Evolutionary conservation across 2,113 vertebrate species (phyloP), one percentile per base, ranked within the genome.

Genomic region (Nanger granti): DNA sequence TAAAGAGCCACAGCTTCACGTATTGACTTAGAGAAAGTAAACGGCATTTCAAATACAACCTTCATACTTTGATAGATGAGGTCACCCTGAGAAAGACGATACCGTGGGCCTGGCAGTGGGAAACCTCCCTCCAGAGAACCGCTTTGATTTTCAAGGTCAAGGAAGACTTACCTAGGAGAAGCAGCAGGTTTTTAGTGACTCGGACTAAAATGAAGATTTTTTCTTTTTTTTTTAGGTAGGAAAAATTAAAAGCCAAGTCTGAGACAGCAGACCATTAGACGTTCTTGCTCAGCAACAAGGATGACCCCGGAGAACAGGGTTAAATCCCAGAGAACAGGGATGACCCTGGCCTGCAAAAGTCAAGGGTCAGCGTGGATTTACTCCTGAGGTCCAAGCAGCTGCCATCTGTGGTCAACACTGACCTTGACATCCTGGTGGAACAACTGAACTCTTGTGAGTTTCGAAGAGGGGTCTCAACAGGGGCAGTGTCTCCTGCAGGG

Each of bases 11-110:
- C 89, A 7, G 98, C 91, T 98, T 98, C 98, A 90, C 97, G 96
- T 98, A 97, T 92, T 95, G 98, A 98, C 98, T 98, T 97, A 97
- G 97, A 98, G 98, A 98, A 97, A 97, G 87, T 93, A 97, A 99
- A 98, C 62, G 98, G 98, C 96, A 98, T 98, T 99, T 99, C 99
- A 98, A 98, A 99, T 98, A 86, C 98, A 98, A 98, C 98, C 98
- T 98, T 98, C 98, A 98, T 47, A 37, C 97, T 98, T 41, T 57
- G 95, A 97, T 96, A 96, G 98, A 97, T 97, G 98, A 98, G 98
- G 99, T 99, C 98, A 98, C 98, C 98, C 98, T 98, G 98, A 98
- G 98, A 97, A 98, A 96, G 98, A 95, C 22, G 93, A 98, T 98
- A 95, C 98, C 3, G 76, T 10, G 92, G 98, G 98, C 97, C 96